Percentiles rank a stretch among this genome's conserved stretches.
phyloP scores from a whole-genome alignment of 2,113 vertebrate genomes.

The Malurus melanocephalus region DNA sequence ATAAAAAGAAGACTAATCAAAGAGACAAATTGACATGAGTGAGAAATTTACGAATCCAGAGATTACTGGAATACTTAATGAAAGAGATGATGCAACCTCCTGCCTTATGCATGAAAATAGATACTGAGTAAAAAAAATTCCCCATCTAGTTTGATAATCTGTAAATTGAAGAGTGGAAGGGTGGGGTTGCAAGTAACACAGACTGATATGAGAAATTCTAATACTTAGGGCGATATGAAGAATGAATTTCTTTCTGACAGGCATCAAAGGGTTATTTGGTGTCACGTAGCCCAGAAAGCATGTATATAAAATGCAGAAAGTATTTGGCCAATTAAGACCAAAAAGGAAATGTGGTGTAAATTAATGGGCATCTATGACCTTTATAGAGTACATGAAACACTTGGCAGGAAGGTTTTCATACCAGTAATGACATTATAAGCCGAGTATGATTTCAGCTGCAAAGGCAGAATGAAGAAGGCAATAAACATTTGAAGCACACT shows the following conservation, averaged over 20 bases:
- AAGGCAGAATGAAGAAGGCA: neutral
- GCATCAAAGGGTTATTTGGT: neutral
- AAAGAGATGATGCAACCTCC: neutral
- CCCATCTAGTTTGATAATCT: neutral
- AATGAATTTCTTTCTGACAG: neutral
- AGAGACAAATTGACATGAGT: neutral
- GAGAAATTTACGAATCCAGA: neutral
- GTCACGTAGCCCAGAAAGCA: neutral
- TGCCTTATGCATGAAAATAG: neutral
- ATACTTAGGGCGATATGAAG: rapidly evolving
- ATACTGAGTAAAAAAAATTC: neutral
- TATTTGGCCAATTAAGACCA: neutral
- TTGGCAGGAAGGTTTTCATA: neutral
- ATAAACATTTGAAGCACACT: neutral
- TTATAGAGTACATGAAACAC: neutral
- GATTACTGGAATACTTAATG: neutral
- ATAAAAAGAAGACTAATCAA: neutral
- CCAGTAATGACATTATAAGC: neutral
- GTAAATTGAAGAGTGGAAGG: neutral
- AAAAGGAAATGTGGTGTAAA: neutral
- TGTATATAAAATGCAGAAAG: neutral
- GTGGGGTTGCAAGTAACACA: neutral
- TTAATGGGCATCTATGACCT: neutral
- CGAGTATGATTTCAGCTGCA: neutral
- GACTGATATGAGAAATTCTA: neutral